Conservation (phyloP, 2,113 vertebrate genomes). For the Gulo gulo region DNA sequence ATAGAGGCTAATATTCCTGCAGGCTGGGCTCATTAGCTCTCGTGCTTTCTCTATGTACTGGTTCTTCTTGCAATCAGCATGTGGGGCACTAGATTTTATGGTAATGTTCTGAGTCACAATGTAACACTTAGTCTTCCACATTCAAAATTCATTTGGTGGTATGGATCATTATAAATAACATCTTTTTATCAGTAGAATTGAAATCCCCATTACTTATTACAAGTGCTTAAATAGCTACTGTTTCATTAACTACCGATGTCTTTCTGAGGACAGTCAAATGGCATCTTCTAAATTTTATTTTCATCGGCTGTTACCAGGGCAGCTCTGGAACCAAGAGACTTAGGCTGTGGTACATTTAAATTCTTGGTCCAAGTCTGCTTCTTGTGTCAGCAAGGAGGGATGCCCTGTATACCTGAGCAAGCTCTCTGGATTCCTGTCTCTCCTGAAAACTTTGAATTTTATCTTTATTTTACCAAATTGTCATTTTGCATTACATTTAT, state of each 20-base stretch:
- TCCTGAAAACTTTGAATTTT: background rate
- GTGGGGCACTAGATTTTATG: constrained; percentile 53
- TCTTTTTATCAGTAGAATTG: constrained; percentile 77
- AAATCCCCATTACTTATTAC: constrained; percentile 69
- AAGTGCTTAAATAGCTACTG: constrained; percentile 72
- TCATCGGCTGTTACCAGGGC: background rate
- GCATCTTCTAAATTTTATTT: constrained; percentile 23
- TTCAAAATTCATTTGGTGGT: constrained; percentile 63
- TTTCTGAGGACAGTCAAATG: constrained; percentile 61
- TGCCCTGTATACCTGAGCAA: accelerated
- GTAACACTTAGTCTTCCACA: constrained; percentile 62
- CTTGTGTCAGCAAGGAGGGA: background rate
- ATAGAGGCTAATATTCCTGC: background rate
- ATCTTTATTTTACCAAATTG: background rate
- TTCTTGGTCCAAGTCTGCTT: background rate
- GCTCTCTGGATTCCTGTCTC: background rate
- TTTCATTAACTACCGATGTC: constrained; percentile 78
- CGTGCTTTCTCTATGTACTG: background rate
- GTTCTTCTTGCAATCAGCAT: background rate
- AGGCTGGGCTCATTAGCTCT: background rate
- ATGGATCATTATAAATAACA: constrained; percentile 78
- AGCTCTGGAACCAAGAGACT: background rate
- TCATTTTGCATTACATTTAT: background rate
- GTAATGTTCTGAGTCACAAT: constrained; percentile 64
- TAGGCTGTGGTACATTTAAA: background rate